Conservation (phyloP, 2,888 invertebrate species). For the Ditylenchus weischeri region DNA sequence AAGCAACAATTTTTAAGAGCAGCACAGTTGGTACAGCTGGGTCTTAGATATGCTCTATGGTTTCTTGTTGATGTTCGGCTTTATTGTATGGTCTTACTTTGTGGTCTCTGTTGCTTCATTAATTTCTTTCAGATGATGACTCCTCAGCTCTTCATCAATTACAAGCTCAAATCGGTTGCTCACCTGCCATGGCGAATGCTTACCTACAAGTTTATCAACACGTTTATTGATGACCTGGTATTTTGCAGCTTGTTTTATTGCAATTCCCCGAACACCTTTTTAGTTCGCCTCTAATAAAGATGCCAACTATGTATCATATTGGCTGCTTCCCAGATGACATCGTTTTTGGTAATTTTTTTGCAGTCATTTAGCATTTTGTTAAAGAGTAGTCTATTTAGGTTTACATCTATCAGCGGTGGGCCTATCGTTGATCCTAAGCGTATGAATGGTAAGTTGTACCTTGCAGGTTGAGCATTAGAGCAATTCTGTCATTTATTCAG, state of each 20-base stretch:
- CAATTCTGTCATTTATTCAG: conserved; percentile 60
- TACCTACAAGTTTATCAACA: conserved; percentile 75
- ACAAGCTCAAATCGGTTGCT: conserved; percentile 96
- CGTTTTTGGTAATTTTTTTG: conserved; percentile 74
- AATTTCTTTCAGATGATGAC: conserved; percentile 20
- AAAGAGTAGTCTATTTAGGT: conserved; percentile 39
- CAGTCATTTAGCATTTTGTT: too few species aligned
- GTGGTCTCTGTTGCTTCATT: conserved; percentile 99
- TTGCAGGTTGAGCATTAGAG: too few species aligned
- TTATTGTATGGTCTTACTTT: too few species aligned
- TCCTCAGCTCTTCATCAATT: conserved; percentile 83
- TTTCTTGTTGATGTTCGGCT: conserved; percentile 91
- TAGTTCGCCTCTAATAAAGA: conserved; percentile 96
- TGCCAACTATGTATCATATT: conserved; percentile 92
- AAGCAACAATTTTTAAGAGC: conserved; percentile 66
- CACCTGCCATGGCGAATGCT: conserved; percentile 99
- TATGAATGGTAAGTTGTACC: conserved; percentile 69
- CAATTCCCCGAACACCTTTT: conserved; percentile 67
- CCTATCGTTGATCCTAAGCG: conserved; percentile 92
- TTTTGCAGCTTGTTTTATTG: too few species aligned
- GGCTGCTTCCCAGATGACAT: conserved; percentile 98
- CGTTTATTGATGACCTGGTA: conserved; percentile 63
- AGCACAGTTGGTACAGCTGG: conserved; percentile 99
- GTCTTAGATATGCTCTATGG: conserved; percentile 94
- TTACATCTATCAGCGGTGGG: conserved; percentile 96